These are phyloP conservation scores for Thyatira batis DNA, from an alignment of 2,888 invertebrate species.

Conservation along the genomic window DNA sequence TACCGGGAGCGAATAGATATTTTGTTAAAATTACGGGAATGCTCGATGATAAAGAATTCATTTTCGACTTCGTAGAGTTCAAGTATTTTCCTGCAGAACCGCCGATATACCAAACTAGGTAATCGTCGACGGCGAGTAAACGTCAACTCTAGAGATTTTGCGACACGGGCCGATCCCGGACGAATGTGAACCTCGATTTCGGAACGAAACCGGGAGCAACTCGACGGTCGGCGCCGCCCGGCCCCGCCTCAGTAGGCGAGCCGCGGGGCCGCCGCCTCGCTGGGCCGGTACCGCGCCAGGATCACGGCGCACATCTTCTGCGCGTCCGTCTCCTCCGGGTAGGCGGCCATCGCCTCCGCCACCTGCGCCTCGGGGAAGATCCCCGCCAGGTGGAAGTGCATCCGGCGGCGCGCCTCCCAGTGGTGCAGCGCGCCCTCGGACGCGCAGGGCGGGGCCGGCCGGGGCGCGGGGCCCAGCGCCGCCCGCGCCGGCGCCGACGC, in stretches of 20 bases:
- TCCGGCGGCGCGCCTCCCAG: slow-evolving; percentile 87
- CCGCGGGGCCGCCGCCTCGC: slow-evolving; percentile 53
- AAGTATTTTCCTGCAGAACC: not conserved
- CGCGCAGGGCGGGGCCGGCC: slow-evolving; percentile 70
- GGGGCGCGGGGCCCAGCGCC: slow-evolving; percentile 85
- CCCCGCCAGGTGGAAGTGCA: slow-evolving; percentile 94
- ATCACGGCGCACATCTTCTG: slow-evolving; percentile 95
- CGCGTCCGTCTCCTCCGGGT: slow-evolving; percentile 94
- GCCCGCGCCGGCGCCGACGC: slow-evolving; percentile 88
- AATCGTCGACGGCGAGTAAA: not conserved
- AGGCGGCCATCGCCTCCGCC: slow-evolving; percentile 91
- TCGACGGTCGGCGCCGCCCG: slow-evolving; percentile 27
- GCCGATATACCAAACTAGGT: not conserved
- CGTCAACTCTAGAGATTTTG: not conserved
- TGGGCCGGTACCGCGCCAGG: slow-evolving; percentile 85
- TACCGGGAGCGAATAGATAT: no score
- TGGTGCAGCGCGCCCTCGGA: slow-evolving; percentile 75
- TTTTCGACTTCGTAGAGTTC: not conserved
- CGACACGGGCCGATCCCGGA: slow-evolving; percentile 20
- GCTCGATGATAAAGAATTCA: not conserved
- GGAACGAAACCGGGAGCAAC: slow-evolving; percentile 58
- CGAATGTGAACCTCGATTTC: slow-evolving; percentile 61
- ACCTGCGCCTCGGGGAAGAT: slow-evolving; percentile 96
- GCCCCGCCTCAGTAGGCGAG: slow-evolving; percentile 42
- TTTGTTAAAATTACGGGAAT: not conserved